Conservation (phyloP, 2,797 vertebrate species). For the Chrysocyon brachyurus region DNA sequence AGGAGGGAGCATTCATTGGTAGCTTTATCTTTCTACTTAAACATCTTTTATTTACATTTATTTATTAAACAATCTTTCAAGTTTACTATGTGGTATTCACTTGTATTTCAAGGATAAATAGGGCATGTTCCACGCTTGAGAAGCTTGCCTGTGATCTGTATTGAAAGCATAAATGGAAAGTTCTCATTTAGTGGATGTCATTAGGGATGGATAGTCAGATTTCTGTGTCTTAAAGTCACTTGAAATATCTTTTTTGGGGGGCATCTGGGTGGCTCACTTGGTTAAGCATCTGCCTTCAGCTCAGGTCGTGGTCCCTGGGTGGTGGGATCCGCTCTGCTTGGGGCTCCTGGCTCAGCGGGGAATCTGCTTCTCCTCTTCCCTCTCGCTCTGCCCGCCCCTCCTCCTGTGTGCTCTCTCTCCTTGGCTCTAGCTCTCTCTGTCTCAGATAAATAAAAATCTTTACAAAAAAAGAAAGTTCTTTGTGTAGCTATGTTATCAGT, state of each 20-base stretch:
- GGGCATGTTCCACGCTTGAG: not conserved
- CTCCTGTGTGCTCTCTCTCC: not conserved
- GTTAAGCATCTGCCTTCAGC: not conserved
- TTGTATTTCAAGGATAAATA: not conserved
- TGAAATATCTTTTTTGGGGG: not conserved
- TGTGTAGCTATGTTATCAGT: not conserved
- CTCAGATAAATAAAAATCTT: not conserved
- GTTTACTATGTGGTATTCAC: not conserved
- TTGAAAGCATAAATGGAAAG: not conserved
- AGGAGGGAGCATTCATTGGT: not conserved
- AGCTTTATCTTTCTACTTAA: not conserved
- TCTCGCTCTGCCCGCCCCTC: too few relatives aligned
- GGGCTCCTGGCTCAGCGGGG: not conserved
- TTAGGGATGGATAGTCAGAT: not conserved
- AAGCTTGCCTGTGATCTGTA: not conserved
- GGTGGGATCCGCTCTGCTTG: not conserved
- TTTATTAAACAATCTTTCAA: not conserved
- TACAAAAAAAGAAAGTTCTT: not conserved
- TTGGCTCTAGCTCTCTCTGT: not conserved
- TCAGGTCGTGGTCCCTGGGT: not conserved
- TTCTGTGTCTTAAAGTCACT: not conserved
- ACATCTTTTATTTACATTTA: not conserved
- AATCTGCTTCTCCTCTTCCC: not conserved
- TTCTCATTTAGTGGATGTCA: not conserved
- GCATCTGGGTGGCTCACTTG: not conserved